Evolutionary conservation across 2,797 vertebrate species (phyloP), one percentile per base, ranked within the genome.

Genomic region (Rhinophrynus dorsalis): DNA sequence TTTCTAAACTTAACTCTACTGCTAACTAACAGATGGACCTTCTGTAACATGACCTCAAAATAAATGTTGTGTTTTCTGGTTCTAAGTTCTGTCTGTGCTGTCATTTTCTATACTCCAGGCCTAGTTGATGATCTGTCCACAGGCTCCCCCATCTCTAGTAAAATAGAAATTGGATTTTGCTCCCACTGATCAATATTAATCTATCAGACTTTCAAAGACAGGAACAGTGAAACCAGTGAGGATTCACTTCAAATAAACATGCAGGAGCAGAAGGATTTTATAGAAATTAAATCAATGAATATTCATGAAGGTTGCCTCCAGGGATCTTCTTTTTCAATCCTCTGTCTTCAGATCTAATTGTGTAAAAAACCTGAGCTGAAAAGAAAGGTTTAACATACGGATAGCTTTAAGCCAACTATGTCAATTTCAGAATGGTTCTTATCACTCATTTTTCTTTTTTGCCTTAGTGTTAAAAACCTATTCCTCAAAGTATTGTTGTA

Each of bases 131-230:
- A 59, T 40, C 35, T 50, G 17, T 8, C 18, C 40, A n/a, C 18
- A 42, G 35, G 12, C 15, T 20, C 24, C 11, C 35, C n/a, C 17
- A 13, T 42, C 13, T 42, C 24, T 12, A 44, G 32, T 58, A 42
- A 42, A 66, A 33, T 60, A 66, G 62, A 59, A 59, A 66, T 65
- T 59, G 69, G 69, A 59, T 72, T 72, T 65, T 29, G 37, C 13
- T n/a, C 9, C 30, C 58, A n/a, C 42, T 13, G 69, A 73, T 73
- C 69, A 73, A 73, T 73, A 73, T 73, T 59, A 73, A 59, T 73
- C 62, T 66, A 73, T 66, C 62, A 52, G 54, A 24, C 27, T 15
- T 44, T 60, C 57, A 60, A 29, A 15, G 37, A 60, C 23, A 30
- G 38, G 12, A 13, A 10, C 18, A 13, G 12, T 6, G 13, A 8